A percentile compares a stretch with the other conserved stretches of the same genome.
Evolutionary conservation across 2,113 vertebrate genomes (phyloP).

Genomic region (Neolamprologus kungweensis): DNA sequence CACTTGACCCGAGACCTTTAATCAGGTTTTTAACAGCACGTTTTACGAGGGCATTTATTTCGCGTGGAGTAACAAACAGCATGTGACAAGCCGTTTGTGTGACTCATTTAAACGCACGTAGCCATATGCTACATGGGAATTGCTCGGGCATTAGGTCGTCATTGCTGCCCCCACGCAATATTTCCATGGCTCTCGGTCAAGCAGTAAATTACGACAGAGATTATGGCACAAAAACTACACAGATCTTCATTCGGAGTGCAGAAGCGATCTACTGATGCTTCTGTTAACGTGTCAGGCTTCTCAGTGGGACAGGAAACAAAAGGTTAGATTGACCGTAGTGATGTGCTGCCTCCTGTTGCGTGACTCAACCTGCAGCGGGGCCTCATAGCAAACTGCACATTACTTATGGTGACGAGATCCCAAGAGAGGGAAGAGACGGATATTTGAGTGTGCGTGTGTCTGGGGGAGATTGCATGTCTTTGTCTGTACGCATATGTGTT

Average conservation of each 20-base stretch:
- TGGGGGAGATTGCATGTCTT: background rate
- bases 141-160: background rate
- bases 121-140: background rate
- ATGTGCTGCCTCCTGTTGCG: conserved; percentile 75
- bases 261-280: conserved; percentile 26
- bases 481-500: background rate
- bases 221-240: background rate
- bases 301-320: conserved; percentile 55
- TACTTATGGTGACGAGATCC: conserved; percentile 66
- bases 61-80: background rate
- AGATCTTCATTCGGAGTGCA: background rate
- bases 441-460: background rate
- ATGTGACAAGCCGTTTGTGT: background rate
- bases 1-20: conserved; percentile 8
- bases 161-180: background rate
- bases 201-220: background rate
- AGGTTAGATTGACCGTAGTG: conserved; percentile 72
- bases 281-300: conserved; percentile 57
- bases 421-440: conserved; percentile 54
- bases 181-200: background rate
- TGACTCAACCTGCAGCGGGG: conserved; percentile 75
- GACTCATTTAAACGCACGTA: background rate
- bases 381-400: conserved; percentile 66
- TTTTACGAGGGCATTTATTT: background rate
- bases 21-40: background rate